phyloP scores from a whole-genome alignment of 2,797 vertebrate species.

The Dallia pectoralis region DNA sequence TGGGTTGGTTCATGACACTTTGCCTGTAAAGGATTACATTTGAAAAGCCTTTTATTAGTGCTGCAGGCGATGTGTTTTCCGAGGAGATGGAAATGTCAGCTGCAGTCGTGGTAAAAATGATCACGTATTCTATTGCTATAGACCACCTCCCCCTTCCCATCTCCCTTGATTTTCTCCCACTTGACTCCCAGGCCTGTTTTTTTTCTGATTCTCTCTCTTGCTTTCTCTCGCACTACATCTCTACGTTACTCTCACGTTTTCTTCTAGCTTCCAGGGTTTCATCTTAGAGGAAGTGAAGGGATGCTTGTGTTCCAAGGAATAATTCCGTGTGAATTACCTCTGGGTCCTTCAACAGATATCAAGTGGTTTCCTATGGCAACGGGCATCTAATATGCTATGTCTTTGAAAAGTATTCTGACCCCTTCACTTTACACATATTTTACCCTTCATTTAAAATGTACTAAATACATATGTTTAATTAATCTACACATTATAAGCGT shows the following conservation, averaged over 20 bases:
- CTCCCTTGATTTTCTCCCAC: slow-evolving; percentile 4
- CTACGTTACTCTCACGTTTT: background rate
- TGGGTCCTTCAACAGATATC: slow-evolving; percentile 16
- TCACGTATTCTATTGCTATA: slow-evolving; percentile 11
- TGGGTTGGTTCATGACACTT: background rate
- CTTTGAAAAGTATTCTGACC: too few relatives aligned
- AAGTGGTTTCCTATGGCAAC: slow-evolving; percentile 28
- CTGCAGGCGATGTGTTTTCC: background rate
- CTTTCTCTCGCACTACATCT: background rate
- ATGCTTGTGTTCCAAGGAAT: slow-evolving; percentile 13
- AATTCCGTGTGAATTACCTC: slow-evolving; percentile 34
- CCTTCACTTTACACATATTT: too few relatives aligned
- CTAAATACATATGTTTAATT: too few relatives aligned
- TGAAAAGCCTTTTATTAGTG: background rate
- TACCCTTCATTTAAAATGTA: too few relatives aligned
- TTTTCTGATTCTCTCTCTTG: too few relatives aligned
- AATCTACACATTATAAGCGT: too few relatives aligned
- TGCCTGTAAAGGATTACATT: background rate
- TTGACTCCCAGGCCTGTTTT: too few relatives aligned
- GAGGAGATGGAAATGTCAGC: slow-evolving; percentile 19
- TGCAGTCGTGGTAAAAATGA: slow-evolving; percentile 7
- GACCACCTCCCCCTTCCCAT: slow-evolving; percentile 23
- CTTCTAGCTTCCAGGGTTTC: background rate
- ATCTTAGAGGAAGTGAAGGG: slow-evolving; percentile 19
- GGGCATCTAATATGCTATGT: background rate